These are phyloP conservation scores for Canis aureus DNA, from an alignment of 2,113 vertebrate genomes.

Conservation along the genomic window DNA sequence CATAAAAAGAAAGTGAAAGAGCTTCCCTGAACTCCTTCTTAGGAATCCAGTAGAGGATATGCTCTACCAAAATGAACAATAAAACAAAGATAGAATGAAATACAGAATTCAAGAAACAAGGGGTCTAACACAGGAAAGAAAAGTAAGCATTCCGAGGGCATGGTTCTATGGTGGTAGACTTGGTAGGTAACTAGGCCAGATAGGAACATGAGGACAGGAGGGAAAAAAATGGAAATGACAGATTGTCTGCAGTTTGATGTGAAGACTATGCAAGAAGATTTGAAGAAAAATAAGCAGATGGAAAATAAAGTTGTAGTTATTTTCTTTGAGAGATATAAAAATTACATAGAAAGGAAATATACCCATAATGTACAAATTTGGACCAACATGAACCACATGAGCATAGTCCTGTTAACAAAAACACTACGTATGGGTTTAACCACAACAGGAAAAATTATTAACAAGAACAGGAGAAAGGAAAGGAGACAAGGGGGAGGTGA, in stretches of 20 bases:
- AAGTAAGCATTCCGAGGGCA: not conserved
- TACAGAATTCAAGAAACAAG: not conserved
- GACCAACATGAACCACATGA: not conserved
- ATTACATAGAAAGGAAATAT: not conserved
- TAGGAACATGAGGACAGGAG: not conserved
- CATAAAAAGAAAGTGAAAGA: not conserved
- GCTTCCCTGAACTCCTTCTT: not conserved
- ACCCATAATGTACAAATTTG: not conserved
- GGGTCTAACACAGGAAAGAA: not conserved
- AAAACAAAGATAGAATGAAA: not conserved
- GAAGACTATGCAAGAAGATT: not conserved
- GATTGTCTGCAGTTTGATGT: not conserved
- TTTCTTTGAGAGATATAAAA: not conserved
- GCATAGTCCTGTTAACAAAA: not conserved
- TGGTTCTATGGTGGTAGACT: not conserved
- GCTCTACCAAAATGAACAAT: not conserved
- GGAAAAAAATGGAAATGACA: not conserved
- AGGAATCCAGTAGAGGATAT: not conserved
- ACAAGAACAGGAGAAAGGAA: not conserved
- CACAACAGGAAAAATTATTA: not conserved
- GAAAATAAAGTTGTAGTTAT: not conserved
- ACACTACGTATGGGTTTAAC: not conserved
- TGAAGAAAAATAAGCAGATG: not conserved
- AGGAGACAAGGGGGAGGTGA: not conserved
- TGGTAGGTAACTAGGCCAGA: not conserved